phyloP scores from a whole-genome alignment of 2,888 invertebrate genomes.

The Sarcophaga subvicina region DNA sequence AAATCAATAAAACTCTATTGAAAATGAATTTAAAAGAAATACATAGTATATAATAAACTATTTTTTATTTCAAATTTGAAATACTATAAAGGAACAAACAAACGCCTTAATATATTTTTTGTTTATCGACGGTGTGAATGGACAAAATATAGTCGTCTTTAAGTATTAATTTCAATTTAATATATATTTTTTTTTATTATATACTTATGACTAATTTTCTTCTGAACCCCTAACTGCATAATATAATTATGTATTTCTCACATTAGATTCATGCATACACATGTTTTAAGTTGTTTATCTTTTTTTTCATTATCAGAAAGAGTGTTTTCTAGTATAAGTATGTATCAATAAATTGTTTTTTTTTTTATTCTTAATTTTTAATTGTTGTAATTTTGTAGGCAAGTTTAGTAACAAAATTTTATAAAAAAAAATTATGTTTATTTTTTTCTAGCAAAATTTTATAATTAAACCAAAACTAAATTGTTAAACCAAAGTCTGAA shows the following conservation, averaged over 20 bases:
- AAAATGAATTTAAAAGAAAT: conserved; percentile 26
- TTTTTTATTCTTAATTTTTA: conserved; percentile 56
- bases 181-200: not conserved
- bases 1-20: conserved; percentile 3
- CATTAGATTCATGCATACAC: not conserved
- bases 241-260: no score
- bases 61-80: conserved; percentile 35
- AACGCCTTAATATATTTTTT: conserved; percentile 52
- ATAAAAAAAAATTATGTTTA: conserved; percentile 54
- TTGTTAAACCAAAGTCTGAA: conserved; percentile 71
- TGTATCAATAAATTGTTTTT: conserved; percentile 43
- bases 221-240: no score
- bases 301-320: conserved; percentile 35
- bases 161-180: no score
- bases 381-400: conserved; percentile 68
- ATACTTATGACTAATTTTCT: not conserved
- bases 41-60: conserved; percentile 24
- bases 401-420: conserved; percentile 57
- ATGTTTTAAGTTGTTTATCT: conserved; percentile 1
- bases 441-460: conserved; percentile 62
- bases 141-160: conserved; percentile 1
- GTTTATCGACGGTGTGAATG: conserved; percentile 40
- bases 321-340: conserved; percentile 66
- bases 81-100: conserved; percentile 26
- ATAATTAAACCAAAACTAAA: conserved; percentile 64